Percentiles rank a stretch among this genome's conserved stretches.
These are phyloP conservation scores for Villa cingulata DNA, from an alignment of 2,888 invertebrate species.

Conservation along the genomic window DNA sequence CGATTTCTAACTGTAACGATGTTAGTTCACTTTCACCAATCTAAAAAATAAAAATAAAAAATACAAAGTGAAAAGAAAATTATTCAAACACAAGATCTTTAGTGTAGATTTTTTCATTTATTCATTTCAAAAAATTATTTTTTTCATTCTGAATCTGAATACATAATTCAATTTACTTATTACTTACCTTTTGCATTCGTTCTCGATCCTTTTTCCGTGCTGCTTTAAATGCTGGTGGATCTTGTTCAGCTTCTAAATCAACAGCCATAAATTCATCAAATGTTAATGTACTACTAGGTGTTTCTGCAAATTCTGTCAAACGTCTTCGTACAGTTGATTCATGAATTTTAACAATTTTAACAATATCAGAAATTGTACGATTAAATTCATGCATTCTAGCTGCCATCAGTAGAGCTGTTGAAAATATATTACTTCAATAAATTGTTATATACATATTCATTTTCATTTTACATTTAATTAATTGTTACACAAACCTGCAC, in stretches of 20 bases:
- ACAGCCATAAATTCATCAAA: conserved; percentile 95
- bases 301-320: conserved; percentile 89
- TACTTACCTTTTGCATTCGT: conserved; percentile 55
- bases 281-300: conserved; percentile 87
- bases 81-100: neutral
- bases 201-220: conserved; percentile 81
- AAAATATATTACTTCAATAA: conserved; percentile 7
- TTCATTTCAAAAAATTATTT: no score
- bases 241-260: conserved; percentile 90
- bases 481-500: conserved; percentile 57
- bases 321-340: conserved; percentile 84
- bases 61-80: neutral
- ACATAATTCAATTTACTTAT: neutral
- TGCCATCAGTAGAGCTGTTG: conserved; percentile 78
- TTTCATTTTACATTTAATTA: neutral
- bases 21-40: conserved; percentile 51
- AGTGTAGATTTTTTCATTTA: no score
- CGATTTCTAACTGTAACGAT: conserved; percentile 75
- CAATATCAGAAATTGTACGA: conserved; percentile 72
- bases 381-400: conserved; percentile 85
- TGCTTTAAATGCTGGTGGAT: conserved; percentile 84
- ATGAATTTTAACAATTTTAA: conserved; percentile 90
- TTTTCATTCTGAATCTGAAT: no score
- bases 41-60: conserved; percentile 14
- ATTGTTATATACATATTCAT: conserved; percentile 16